phyloP scores from a whole-genome alignment of 1,140 invertebrate genomes.

The Apis cerana region DNA sequence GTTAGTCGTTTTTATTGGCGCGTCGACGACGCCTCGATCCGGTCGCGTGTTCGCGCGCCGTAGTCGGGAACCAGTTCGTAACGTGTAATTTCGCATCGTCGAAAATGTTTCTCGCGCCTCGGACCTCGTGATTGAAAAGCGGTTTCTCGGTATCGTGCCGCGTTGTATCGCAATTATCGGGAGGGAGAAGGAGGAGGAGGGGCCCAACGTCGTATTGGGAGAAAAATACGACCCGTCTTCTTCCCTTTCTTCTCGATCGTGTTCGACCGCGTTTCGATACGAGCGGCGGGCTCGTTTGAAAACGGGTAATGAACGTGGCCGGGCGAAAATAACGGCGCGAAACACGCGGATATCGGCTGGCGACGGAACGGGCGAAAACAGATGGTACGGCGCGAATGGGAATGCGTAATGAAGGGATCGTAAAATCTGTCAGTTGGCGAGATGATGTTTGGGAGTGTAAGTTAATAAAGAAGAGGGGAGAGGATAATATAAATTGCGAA shows the following conservation, averaged over 20 bases:
- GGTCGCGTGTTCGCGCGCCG: constrained; percentile 19
- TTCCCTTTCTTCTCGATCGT: background rate
- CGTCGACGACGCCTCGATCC: constrained; percentile 27
- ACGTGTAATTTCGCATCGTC: constrained; percentile 52
- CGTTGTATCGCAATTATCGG: constrained; percentile 54
- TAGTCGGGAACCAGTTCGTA: background rate
- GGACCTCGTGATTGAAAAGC: constrained; percentile 48
- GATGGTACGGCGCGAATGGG: background rate
- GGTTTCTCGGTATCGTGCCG: constrained; percentile 46
- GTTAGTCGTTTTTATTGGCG: constrained; percentile 22
- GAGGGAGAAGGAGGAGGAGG: too few relatives aligned
- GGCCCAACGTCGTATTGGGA: background rate
- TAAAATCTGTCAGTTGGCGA: too few relatives aligned
- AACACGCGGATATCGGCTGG: constrained; percentile 14
- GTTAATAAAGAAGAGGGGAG: too few relatives aligned
- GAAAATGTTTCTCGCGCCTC: constrained; percentile 45
- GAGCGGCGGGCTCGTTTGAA: constrained; percentile 18
- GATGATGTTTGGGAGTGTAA: too few relatives aligned
- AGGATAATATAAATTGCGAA: too few relatives aligned
- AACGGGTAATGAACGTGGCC: constrained; percentile 36
- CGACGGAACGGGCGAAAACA: background rate
- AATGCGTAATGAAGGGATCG: too few relatives aligned
- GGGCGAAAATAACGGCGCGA: constrained; percentile 31
- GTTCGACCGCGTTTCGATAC: background rate
- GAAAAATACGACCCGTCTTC: constrained; percentile 38